Evolutionary conservation across 2,113 vertebrate genomes (phyloP), one percentile per base, ranked within the genome.

Genomic region (Chrysochloris asiatica): DNA sequence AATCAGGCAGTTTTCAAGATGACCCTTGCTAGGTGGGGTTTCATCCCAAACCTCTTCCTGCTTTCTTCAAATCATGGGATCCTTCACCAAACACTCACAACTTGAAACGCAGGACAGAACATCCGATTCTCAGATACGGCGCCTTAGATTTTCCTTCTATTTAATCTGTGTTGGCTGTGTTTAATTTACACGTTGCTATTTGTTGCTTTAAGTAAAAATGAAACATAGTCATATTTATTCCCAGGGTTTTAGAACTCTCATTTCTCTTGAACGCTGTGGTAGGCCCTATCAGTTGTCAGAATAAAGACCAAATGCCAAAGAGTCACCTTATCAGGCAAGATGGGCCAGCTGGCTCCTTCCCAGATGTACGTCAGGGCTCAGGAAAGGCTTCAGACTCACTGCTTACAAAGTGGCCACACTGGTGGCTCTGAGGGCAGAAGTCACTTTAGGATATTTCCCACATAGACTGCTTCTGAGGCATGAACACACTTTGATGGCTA

Each of bases 71-170:
- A 83, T 86, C 93, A 83, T 92, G 92, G 88, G 33, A 88, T 92
- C 52, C 95, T 92, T 96, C 94, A 90, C 41, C 90, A 93, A 79
- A 92, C 95, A 96, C 94, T 95, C 93, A 92, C 50, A 78, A 69
- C 69, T 52, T 85, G 69, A 92, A 92, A 92, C 88, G 86, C 80
- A 89, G 65, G 45, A 79, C 71, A 48, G 50, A 85, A 19, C 30
- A 65, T 88, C 72, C 47, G 90, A 93, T 86, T 83, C 67, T 12
- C 10, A 89, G 47, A 81, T 41, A 59, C 1, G 43, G 47, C 56
- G 24, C 47, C n/a, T 77, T 89, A 73, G 77, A 24, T 48, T 79
- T 56, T 83, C 36, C 47, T 95, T 56, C 69, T 86, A 6, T 90
- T 91, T 79, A 67, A 71, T 89, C 56, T 78, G 41, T 24, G 59